phyloP scores from a whole-genome alignment of 2,113 vertebrate species.

The Chrysochloris asiatica region DNA sequence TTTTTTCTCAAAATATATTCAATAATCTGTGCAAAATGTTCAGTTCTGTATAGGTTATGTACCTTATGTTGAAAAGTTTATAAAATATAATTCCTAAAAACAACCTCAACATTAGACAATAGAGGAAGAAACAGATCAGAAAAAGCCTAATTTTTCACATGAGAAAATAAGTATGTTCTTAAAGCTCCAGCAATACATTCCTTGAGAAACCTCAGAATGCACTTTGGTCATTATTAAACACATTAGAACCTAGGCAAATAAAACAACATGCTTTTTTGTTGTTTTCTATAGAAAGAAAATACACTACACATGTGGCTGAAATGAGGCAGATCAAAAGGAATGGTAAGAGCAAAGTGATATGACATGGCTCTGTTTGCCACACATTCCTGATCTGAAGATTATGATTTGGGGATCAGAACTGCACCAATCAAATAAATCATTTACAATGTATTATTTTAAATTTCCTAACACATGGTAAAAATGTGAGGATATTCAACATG shows the following conservation, averaged over 20 bases:
- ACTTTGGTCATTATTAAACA: slow-evolving; percentile 94
- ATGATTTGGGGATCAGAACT: slow-evolving; percentile 50
- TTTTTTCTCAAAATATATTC: slow-evolving; percentile 85
- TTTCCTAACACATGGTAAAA: slow-evolving; percentile 61
- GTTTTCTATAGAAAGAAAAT: slow-evolving; percentile 83
- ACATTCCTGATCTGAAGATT: slow-evolving; percentile 69
- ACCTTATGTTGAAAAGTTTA: slow-evolving; percentile 86
- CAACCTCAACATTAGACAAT: slow-evolving; percentile 84
- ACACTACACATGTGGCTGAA: slow-evolving; percentile 80
- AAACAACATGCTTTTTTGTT: slow-evolving; percentile 82
- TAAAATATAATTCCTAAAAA: slow-evolving; percentile 88
- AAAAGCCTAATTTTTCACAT: slow-evolving; percentile 83
- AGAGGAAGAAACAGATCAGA: slow-evolving; percentile 83
- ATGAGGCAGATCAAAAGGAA: slow-evolving; percentile 71
- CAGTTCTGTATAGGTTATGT: slow-evolving; percentile 85
- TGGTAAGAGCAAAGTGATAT: slow-evolving; percentile 45
- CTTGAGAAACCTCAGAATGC: slow-evolving; percentile 89
- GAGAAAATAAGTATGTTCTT: slow-evolving; percentile 88
- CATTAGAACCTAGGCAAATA: slow-evolving; percentile 84
- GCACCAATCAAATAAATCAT: slow-evolving; percentile 71
- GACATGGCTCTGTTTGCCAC: slow-evolving; percentile 43
- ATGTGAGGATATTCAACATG: slow-evolving; percentile 70
- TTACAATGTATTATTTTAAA: slow-evolving; percentile 66
- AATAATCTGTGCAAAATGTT: slow-evolving; percentile 88
- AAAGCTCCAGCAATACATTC: slow-evolving; percentile 91